phyloP scores from a whole-genome alignment of 1,140 invertebrate species.

The Heterodera schachtii region DNA sequence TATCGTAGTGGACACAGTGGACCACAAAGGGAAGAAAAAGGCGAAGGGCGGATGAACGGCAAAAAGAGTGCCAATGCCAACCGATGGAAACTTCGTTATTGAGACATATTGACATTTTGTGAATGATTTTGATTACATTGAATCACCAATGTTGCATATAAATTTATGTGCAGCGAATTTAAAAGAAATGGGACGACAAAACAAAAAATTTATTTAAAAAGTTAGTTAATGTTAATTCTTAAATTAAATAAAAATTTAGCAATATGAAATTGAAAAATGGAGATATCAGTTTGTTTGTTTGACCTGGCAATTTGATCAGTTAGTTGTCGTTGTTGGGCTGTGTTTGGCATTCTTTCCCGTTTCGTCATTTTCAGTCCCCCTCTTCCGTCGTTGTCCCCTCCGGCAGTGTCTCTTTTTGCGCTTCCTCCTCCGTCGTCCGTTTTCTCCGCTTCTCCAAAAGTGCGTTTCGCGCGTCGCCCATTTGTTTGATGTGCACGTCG shows the following conservation, averaged over 20 bases:
- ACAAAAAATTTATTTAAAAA: no score
- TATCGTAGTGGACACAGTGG: slow-evolving; percentile 27
- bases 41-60: not conserved
- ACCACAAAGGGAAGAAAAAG: not conserved
- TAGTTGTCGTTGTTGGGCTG: no score
- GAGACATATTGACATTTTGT: no score
- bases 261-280: no score
- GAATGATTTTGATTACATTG: no score
- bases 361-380: not conserved
- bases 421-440: slow-evolving; percentile 3
- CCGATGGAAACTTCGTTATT: no score
- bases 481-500: slow-evolving; percentile 64
- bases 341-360: no score
- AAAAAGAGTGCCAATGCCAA: not conserved
- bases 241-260: no score
- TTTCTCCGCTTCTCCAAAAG: slow-evolving; percentile 53
- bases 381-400: not conserved
- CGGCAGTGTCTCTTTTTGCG: not conserved
- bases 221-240: no score
- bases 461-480: slow-evolving; percentile 57
- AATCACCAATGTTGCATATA: no score
- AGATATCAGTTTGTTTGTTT: not conserved
- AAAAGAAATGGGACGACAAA: no score
- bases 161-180: no score
- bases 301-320: not conserved